Percentiles rank a stretch among this genome's conserved stretches.
Conservation (phyloP, 2,888 invertebrate genomes). For the Sepiola atlantica region DNA sequence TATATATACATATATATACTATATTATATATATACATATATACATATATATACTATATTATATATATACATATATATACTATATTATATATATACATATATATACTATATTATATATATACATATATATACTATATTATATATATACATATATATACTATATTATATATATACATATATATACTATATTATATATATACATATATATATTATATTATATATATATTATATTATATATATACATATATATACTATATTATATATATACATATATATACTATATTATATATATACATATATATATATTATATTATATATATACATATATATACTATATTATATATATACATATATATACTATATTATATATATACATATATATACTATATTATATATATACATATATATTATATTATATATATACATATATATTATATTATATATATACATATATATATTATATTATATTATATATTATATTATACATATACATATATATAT, state of each 20-base stretch:
- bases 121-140: neutral
- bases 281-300: neutral
- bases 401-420: neutral
- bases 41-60: no score
- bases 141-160: neutral
- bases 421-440: neutral
- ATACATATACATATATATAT: no score
- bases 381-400: neutral
- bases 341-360: neutral
- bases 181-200: neutral
- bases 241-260: neutral
- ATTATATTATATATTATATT: neutral
- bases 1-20: neutral
- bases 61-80: no score
- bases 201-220: neutral
- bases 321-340: neutral
- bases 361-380: neutral
- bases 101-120: neutral
- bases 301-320: neutral
- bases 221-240: neutral
- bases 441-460: constrained; percentile 3
- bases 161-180: neutral
- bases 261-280: neutral
- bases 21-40: no score
- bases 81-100: no score